These are phyloP conservation scores for Sinonovacula constricta DNA, from an alignment of 1,140 invertebrate species.

Conservation along the genomic window DNA sequence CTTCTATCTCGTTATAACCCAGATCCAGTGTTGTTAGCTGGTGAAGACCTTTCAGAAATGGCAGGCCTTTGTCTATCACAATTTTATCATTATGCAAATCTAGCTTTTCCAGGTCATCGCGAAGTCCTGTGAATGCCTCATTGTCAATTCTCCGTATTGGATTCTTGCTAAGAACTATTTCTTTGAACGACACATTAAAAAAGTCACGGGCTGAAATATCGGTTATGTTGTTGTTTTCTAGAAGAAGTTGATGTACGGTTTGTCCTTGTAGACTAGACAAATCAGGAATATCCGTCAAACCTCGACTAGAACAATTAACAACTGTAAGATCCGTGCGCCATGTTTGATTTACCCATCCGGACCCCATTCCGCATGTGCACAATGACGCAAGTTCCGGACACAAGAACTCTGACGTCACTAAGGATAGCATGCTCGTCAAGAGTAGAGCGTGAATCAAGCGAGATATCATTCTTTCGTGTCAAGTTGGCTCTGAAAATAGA, in stretches of 20 bases:
- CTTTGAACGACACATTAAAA: slow-evolving; percentile 21
- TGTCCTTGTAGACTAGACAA: neutral
- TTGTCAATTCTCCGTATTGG: slow-evolving; percentile 29
- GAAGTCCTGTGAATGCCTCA: slow-evolving; percentile 19
- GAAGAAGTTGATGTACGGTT: slow-evolving; percentile 23
- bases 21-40: slow-evolving; percentile 37
- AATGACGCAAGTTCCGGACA: slow-evolving; percentile 35
- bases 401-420: slow-evolving; percentile 11
- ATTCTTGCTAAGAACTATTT: slow-evolving; percentile 41
- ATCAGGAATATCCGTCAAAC: slow-evolving; percentile 32
- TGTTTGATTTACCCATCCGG: slow-evolving; percentile 14
- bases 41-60: slow-evolving; percentile 23
- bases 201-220: slow-evolving; percentile 16
- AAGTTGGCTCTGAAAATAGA: too few species aligned
- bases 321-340: slow-evolving; percentile 19
- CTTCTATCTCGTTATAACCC: slow-evolving; percentile 36
- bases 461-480: too few species aligned
- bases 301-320: slow-evolving; percentile 37
- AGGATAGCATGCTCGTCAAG: neutral
- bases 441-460: too few species aligned
- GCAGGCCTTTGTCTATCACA: slow-evolving; percentile 34
- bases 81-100: slow-evolving; percentile 40
- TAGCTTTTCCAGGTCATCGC: slow-evolving; percentile 29
- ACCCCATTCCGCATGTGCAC: slow-evolving; percentile 24
- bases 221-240: slow-evolving; percentile 44